Base-by-base conservation (phyloP, 1,140 invertebrate species). In the Listronotus oregonensis region DNA sequence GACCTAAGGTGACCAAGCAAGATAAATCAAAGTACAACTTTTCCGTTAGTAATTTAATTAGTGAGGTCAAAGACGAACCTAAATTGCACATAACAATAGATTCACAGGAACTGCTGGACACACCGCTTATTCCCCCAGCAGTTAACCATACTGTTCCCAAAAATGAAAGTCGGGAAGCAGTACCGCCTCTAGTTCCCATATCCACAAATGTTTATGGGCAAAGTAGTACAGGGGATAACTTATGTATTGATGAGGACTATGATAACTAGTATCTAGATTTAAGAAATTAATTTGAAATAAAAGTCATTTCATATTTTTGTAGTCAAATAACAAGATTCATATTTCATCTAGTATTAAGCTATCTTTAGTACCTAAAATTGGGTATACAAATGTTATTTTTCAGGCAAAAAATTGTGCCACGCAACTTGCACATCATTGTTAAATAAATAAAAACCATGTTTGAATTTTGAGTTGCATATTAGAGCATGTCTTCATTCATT, bases 201-300 rank as follows among this genome's bases (percentile, higher is more conserved):
- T 64, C 74, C 21, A 68, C 65, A 55, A 67, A 52, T 71, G 68
- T 68, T 46, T 62, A 40, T 39, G 46, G 37, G 34, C 73, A 69
- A 42, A 42, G 40, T 46, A 27, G 55, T 67, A 69, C 68, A 17
- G 67, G 71, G 57, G 77, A 77, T 66, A 76, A 71, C 73, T 70
- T 79, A 40, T 77, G 71, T 66, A 79, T 78, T 62, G 78, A 79
- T 69, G 78, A 79, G 69, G 78, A 79, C 70, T 79, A 79, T 64
- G 78, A 79, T 72, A 78, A 78, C 62, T 78, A 64, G 27, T 12
- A 69, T 37, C 27, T 21, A 15, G 32, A 21, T 1, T 15, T 37
- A 10, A 37, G 11, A 37, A 10, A 12, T 37, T 37, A 37, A 37
- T 37, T 14, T 14, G 11, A 18, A 18, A 9, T 18, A 52, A n/a